Base-by-base conservation (phyloP, 2,888 invertebrate genomes). In the Subacronicta megacephala region DNA sequence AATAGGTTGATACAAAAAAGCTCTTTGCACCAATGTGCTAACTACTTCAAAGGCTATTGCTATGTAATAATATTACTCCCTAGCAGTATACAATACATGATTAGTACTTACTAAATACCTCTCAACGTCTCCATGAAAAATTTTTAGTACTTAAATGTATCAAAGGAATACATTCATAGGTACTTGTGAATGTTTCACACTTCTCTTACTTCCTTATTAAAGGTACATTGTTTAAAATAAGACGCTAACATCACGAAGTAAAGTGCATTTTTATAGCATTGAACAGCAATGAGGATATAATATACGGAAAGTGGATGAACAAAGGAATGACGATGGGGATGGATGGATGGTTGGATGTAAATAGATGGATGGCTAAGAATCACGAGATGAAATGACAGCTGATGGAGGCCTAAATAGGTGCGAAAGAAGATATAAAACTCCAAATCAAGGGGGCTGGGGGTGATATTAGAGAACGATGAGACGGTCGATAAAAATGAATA, bases 81-180 rank as follows among this genome's bases (percentile, higher is more conserved):
- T 46, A 29, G 15, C 15, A 17, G n/a, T n/a, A n/a, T n/a, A 23
- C 45, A 53, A 62, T 54, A 45, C 44, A 35, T 51, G 26, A n/a
- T 29, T 5, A 10, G 44, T 57, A 64, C 58, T 56, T 66, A 41
- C 57, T 57, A 64, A 66, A 66, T 49, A 38, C 29, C 29, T 35
- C 18, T 7, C 2, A 18, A 12, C 1, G 36, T 31, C 3, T 40
- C 31, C 33, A 6, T 20, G 7, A 46, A 29, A 10, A 29, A 3
- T 29, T 29, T 29, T 29, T 29, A 12, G 20, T 16, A 38, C 41
- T 23, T 5, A 23, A 0, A 23, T n/a, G 7, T 16, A 16, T 16
- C 3, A 29, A 10, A 36, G 23, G n/a, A n/a, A n/a, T n/a, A 26
- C 3, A 43, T 9, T n/a, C 1, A 9, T 2, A 33, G 10, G 18